A percentile compares a stretch with the other conserved stretches of the same genome.
Conservation (phyloP, 37 sponge, comb jelly and placozoan species). For the Amphimedon queenslandica region DNA sequence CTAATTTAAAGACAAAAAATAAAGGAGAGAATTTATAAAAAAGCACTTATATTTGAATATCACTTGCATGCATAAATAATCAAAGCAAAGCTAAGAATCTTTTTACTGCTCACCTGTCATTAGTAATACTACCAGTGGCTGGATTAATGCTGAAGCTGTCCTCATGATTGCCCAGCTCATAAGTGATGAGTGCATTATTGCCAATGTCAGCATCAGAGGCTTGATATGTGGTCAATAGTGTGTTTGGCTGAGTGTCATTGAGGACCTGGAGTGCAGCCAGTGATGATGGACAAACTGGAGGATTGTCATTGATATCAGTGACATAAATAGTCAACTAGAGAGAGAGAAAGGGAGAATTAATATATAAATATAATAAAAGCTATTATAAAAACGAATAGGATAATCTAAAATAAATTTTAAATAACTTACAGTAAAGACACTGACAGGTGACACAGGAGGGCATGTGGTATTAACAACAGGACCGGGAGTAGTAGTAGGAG, state of each 20-base stretch:
- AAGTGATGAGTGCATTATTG: conserved; percentile 13
- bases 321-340: conserved; percentile 38
- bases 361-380: neutral
- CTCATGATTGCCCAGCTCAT: neutral
- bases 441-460: neutral
- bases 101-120: too few relatives aligned
- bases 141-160: conserved; percentile 28
- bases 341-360: neutral
- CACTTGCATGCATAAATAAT: too few relatives aligned
- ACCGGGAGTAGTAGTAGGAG: neutral
- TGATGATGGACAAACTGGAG: conserved; percentile 37
- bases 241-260: conserved; percentile 4
- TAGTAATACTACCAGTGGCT: too few relatives aligned
- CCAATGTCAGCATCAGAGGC: conserved; percentile 58
- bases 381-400: too few relatives aligned
- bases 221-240: neutral
- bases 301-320: conserved; percentile 66
- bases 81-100: too few relatives aligned
- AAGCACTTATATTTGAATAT: neutral
- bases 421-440: conserved; percentile 9
- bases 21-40: neutral
- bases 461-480: neutral
- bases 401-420: neutral
- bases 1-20: neutral
- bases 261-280: conserved; percentile 9